phyloP scores from a whole-genome alignment of 2,888 invertebrate genomes.

The Neoitamus cyanurus region DNA sequence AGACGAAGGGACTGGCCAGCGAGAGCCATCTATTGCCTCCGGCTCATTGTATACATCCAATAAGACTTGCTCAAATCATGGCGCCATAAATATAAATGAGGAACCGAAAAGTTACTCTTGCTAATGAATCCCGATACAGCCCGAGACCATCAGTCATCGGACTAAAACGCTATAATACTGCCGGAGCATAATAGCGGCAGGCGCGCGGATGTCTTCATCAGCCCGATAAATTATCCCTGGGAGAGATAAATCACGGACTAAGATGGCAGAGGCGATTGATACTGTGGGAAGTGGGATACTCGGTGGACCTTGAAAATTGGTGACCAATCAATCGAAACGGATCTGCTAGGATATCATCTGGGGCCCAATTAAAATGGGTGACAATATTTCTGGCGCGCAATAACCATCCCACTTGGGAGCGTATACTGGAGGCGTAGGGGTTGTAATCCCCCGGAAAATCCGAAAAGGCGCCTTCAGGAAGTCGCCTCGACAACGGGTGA shows the following conservation, averaged over 20 bases:
- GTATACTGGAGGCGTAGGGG: background rate
- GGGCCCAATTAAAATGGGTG: background rate
- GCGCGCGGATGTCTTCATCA: background rate
- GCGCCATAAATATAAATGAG: background rate
- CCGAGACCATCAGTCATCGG: background rate
- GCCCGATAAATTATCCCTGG: background rate
- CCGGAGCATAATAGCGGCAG: background rate
- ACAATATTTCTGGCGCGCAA: background rate
- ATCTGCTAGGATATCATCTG: background rate
- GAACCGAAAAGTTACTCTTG: background rate
- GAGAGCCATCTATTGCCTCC: background rate
- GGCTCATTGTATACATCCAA: background rate
- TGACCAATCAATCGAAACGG: background rate
- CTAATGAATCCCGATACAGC: background rate
- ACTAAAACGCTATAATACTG: background rate
- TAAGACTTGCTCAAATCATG: background rate
- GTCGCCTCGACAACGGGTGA: background rate
- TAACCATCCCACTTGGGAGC: background rate
- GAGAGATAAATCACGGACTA: slow-evolving; percentile 1
- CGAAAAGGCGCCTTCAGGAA: background rate
- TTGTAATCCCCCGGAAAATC: background rate
- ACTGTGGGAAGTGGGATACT: background rate
- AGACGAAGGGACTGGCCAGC: background rate
- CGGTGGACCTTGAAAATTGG: background rate
- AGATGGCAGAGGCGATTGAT: background rate